These are phyloP conservation scores for Linnaemya tessellans DNA, from an alignment of 2,888 invertebrate species.

Conservation along the genomic window DNA sequence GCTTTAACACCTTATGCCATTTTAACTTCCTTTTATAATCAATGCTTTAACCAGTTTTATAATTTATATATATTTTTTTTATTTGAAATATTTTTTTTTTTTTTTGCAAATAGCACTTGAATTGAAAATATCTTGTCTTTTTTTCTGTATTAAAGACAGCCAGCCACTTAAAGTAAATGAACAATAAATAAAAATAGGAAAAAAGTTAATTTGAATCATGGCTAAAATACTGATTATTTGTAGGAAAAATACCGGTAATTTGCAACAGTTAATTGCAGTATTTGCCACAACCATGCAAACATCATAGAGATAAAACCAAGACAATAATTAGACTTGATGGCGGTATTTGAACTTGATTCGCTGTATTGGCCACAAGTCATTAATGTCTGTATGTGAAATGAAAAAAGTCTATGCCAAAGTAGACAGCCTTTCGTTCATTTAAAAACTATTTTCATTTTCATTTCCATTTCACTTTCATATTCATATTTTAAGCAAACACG, in stretches of 20 bases:
- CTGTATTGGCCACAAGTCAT: constrained; percentile 14
- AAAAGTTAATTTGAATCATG: constrained; percentile 24
- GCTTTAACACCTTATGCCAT: constrained; percentile 13
- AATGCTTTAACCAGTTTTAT: constrained; percentile 31
- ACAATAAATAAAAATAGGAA: constrained; percentile 25
- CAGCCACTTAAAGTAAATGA: constrained; percentile 60
- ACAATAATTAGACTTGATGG: constrained; percentile 45
- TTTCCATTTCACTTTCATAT: constrained; percentile 46
- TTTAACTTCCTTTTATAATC: constrained; percentile 42
- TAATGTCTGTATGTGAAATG: constrained; percentile 21
- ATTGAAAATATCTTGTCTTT: no score
- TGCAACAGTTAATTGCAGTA: constrained; percentile 36
- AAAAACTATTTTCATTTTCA: background rate
- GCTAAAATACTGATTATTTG: constrained; percentile 44
- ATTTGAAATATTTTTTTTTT: background rate
- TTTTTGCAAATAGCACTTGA: background rate
- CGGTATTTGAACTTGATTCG: constrained; percentile 65
- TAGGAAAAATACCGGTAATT: constrained; percentile 49
- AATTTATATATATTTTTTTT: no score
- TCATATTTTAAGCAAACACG: constrained; percentile 14
- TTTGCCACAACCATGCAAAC: constrained; percentile 16
- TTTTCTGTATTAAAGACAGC: constrained; percentile 53
- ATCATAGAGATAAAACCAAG: background rate
- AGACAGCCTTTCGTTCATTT: constrained; percentile 13
- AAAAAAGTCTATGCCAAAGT: background rate